Evolutionary conservation across 2,797 vertebrate genomes (phyloP).

Genomic region (Phoxinus dragarum): DNA sequence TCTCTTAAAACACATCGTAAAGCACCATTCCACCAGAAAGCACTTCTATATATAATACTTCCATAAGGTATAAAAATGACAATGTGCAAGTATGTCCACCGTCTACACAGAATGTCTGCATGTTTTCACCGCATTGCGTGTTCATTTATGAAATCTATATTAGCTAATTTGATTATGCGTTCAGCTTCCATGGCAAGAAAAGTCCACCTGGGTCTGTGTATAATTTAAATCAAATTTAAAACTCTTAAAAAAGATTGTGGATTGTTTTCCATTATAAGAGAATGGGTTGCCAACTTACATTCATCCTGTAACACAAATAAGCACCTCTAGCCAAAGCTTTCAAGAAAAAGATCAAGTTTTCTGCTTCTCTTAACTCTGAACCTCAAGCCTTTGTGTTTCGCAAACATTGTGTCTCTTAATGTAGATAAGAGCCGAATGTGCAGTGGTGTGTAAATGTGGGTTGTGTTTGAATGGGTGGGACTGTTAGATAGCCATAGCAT

Average conservation of each 20-base stretch:
- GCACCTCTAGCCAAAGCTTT: background rate
- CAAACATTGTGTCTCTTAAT: background rate
- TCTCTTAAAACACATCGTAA: background rate
- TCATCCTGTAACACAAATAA: background rate
- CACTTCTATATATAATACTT: background rate
- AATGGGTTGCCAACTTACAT: background rate
- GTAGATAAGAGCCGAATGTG: background rate
- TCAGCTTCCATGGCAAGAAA: background rate
- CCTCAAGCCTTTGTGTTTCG: background rate
- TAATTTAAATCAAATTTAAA: background rate
- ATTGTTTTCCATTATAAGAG: background rate
- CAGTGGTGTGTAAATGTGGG: background rate
- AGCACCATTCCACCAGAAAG: background rate
- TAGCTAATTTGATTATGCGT: background rate
- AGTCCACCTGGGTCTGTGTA: background rate
- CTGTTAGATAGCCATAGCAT: conserved; percentile 54
- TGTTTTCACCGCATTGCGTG: background rate
- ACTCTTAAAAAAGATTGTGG: background rate
- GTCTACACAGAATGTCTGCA: background rate
- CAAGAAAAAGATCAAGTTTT: background rate
- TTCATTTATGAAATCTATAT: background rate
- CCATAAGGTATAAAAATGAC: background rate
- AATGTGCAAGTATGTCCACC: background rate
- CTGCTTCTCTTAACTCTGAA: background rate
- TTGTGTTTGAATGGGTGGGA: conserved; percentile 14